A percentile compares a stretch with the other conserved stretches of the same genome.
These are phyloP conservation scores for Paelopatides confundens DNA, from an alignment of 53 echinoderm and acorn worm species.

Conservation along the genomic window DNA sequence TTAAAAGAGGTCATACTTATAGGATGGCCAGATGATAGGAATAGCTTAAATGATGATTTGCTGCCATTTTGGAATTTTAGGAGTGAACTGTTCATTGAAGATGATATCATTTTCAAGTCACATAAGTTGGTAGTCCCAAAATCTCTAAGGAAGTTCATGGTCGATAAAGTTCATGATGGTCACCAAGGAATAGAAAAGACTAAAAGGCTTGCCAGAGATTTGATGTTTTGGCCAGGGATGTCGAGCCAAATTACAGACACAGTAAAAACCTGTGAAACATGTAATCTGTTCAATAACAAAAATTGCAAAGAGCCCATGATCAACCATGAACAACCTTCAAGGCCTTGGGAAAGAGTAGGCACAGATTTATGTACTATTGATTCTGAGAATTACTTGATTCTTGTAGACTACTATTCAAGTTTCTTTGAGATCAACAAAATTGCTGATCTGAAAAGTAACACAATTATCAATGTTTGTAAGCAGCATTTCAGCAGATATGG, in stretches of 20 bases:
- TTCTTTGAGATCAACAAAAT: conserved; percentile 66
- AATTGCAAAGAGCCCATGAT: conserved; percentile 33
- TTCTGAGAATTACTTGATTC: conserved; percentile 42
- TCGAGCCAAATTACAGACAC: conserved; percentile 16
- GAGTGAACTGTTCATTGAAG: conserved; percentile 55
- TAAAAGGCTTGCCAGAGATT: conserved; percentile 30
- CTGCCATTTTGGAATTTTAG: conserved; percentile 54
- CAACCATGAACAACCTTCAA: neutral
- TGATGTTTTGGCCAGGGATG: conserved; percentile 50
- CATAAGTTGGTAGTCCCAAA: neutral
- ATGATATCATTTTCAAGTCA: conserved; percentile 46
- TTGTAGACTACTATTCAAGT: conserved; percentile 75
- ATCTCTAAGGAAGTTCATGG: neutral
- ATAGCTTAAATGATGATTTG: conserved; percentile 11
- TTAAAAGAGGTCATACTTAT: neutral
- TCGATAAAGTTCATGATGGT: conserved; percentile 2
- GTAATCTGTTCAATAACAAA: conserved; percentile 4
- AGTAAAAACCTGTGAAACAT: conserved; percentile 33
- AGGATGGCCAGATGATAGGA: conserved; percentile 29
- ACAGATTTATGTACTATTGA: neutral
- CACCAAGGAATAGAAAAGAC: conserved; percentile 39
- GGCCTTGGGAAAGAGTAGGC: conserved; percentile 38
- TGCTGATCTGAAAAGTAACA: neutral
- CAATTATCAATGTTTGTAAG: conserved; percentile 50
- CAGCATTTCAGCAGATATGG: conserved; percentile 69